These are phyloP conservation scores for Lymantria dispar DNA, from an alignment of 2,888 invertebrate species.

Conservation along the genomic window DNA sequence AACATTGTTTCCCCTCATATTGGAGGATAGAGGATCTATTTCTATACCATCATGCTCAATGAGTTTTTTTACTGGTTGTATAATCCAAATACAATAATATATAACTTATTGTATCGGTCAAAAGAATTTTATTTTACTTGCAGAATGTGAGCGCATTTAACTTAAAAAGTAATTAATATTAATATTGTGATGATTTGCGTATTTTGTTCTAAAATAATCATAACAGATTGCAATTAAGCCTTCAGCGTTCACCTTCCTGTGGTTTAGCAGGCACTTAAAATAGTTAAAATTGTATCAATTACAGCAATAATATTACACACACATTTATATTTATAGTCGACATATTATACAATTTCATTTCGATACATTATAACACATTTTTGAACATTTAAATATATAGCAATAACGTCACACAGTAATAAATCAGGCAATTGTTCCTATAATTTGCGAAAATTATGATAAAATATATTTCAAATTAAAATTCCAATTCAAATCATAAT, in stretches of 20 bases:
- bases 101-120: too few relatives aligned
- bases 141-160: too few relatives aligned
- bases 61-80: too few relatives aligned
- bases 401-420: background rate
- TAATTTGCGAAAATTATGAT: background rate
- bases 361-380: background rate
- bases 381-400: background rate
- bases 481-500: background rate
- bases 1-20: background rate
- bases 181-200: too few relatives aligned
- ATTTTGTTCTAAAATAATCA: too few relatives aligned
- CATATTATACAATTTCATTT: too few relatives aligned
- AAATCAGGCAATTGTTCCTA: background rate
- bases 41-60: too few relatives aligned
- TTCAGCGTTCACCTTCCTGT: background rate
- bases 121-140: too few relatives aligned
- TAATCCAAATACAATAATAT: too few relatives aligned
- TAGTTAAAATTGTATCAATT: background rate
- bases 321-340: background rate
- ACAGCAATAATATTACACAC: background rate
- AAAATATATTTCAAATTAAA: background rate
- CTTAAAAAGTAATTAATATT: too few relatives aligned
- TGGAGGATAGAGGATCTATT: background rate
- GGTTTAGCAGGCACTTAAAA: background rate
- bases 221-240: background rate